Evolutionary conservation across 2,113 vertebrate genomes (phyloP), one percentile per base, ranked within the genome.

Genomic region (Micromys minutus): DNA sequence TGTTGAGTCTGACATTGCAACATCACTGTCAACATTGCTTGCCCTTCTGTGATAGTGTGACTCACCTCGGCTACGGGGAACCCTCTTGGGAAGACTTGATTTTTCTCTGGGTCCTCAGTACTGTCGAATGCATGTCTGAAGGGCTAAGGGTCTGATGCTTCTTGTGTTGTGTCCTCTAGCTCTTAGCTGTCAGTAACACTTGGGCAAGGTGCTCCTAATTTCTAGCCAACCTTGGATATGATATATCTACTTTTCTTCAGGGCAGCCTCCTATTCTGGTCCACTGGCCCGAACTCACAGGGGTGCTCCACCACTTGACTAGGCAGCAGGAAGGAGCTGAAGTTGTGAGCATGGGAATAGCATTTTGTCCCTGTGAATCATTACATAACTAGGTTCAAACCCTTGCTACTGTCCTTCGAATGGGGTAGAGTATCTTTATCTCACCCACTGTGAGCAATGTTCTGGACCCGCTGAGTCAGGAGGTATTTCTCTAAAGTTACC

Each of bases 21-120:
- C 94, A 93, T 67, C 71, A 0, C 59, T 63, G 31, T 9, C 26
- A 74, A 65, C 13, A 9, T 17, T 21, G 16, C 83, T 81, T 94
- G 89, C 85, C 96, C 89, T 96, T 95, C 94, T 86, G 77, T 61
- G 89, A 50, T 6, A 12, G 61, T 24, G 36, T 90, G 97, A 95
- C 55, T 96, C 96, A 91, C 42, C 52, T 75, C 42, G 10, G 45
- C 47, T 42, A 29, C 57, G 84, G 93, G 59, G 91, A 94, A 59
- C 91, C 81, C 89, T 95, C 91, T 77, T 26, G 67, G 65, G 71
- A 50, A 80, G 91, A 52, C 87, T 31, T 81, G 79, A 55, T 63
- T 76, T 84, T 36, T 87, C 83, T 85, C 91, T 55, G 65, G 75
- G 31, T 12, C 50, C n/a, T 6, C 45, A 61, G 79, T 26, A 42